A percentile compares a stretch with the other conserved stretches of the same genome.
Conservation (phyloP, 92 coral and sea anemone species). For the Ricordea florida region DNA sequence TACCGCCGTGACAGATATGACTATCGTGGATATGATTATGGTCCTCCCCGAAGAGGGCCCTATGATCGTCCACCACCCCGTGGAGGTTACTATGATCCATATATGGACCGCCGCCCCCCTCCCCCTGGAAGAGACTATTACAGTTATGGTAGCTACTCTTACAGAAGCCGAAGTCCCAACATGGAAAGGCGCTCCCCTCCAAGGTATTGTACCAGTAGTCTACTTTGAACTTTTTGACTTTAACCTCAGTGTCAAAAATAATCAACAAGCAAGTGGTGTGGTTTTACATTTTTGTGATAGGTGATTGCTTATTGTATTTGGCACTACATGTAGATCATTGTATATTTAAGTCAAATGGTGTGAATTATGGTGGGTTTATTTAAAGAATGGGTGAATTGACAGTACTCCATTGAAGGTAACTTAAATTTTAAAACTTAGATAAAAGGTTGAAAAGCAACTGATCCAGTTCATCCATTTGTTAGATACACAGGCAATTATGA, state of each 20-base stretch:
- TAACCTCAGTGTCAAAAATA: background rate
- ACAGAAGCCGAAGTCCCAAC: conserved; percentile 94
- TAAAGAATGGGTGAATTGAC: background rate
- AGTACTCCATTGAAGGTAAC: too few species aligned
- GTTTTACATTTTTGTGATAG: background rate
- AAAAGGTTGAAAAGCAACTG: too few species aligned
- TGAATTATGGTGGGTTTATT: background rate
- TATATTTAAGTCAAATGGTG: too few species aligned
- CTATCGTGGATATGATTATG: conserved; percentile 54
- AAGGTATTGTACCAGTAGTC: too few species aligned
- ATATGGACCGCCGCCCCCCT: conserved; percentile 63
- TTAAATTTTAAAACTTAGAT: too few species aligned
- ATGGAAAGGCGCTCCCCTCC: conserved; percentile 76
- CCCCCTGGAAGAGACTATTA: conserved; percentile 65
- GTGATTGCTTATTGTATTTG: background rate
- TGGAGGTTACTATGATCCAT: conserved; percentile 75
- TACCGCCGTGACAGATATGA: conserved; percentile 63
- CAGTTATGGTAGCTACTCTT: conserved; percentile 43
- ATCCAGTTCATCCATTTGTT: background rate
- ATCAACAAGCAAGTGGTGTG: background rate
- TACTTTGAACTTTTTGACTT: too few species aligned
- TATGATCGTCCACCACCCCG: conserved; percentile 77
- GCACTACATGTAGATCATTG: too few species aligned
- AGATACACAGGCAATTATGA: conserved; percentile 78
- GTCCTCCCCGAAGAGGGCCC: conserved; percentile 57